Percentiles rank a stretch among this genome's conserved stretches.
phyloP scores from a whole-genome alignment of 2,113 vertebrate species.

The Acanthisitta chloris region DNA sequence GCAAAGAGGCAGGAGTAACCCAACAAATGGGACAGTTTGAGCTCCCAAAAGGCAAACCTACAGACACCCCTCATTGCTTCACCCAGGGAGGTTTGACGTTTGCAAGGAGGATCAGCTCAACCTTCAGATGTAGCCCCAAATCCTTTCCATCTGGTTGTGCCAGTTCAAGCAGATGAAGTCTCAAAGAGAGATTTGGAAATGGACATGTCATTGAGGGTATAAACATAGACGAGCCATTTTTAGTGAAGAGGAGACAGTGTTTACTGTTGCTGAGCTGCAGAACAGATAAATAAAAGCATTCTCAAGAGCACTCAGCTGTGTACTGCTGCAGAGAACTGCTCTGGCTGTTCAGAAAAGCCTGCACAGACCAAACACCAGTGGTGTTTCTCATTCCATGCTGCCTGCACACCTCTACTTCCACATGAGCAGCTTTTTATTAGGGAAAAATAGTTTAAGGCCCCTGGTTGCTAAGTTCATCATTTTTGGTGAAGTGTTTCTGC shows the following conservation, averaged over 20 bases:
- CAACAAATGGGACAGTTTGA: background rate
- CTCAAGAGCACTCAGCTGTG: background rate
- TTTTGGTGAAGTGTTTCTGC: background rate
- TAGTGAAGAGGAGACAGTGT: background rate
- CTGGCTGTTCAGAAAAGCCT: background rate
- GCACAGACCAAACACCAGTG: rapidly evolving
- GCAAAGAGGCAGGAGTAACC: background rate
- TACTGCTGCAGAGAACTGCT: background rate
- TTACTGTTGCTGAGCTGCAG: background rate
- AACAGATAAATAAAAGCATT: background rate
- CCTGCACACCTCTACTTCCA: background rate
- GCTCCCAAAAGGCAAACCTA: background rate
- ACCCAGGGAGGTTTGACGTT: rapidly evolving
- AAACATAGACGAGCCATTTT: background rate
- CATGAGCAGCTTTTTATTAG: background rate
- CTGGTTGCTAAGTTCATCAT: rapidly evolving
- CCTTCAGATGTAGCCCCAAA: background rate
- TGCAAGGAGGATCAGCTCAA: background rate
- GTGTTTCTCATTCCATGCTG: background rate
- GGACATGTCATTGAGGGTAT: background rate
- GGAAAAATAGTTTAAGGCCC: background rate
- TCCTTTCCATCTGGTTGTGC: background rate
- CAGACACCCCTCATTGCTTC: background rate
- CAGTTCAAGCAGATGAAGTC: background rate
- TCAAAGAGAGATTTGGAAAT: background rate